Conservation (phyloP, 30 jellyfish, hydroid and myxozoan genomes). For the Sanderia malayensis region DNA sequence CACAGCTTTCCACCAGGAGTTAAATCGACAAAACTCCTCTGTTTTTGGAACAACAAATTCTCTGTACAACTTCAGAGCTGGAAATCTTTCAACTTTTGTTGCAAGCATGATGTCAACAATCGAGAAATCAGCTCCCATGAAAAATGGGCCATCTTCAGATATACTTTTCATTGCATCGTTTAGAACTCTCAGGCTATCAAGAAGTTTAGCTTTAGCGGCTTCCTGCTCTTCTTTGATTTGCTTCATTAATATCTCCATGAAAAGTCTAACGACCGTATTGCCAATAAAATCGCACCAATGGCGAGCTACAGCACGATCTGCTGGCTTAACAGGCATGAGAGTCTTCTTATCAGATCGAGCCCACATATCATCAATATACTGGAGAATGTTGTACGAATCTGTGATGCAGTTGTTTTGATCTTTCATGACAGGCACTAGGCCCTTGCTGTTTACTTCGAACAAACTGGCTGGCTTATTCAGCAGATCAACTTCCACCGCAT, state of each 20-base stretch:
- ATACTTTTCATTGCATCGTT: slow-evolving; percentile 38
- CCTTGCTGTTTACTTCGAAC: slow-evolving; percentile 56
- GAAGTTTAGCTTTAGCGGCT: slow-evolving; percentile 25
- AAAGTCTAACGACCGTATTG: slow-evolving; percentile 7
- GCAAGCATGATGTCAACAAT: slow-evolving; percentile 67
- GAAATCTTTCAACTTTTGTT: slow-evolving; percentile 53
- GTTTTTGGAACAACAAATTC: slow-evolving; percentile 49
- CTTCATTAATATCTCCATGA: slow-evolving; percentile 14
- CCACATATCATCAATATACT: slow-evolving; percentile 73
- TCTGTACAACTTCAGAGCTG: slow-evolving; percentile 43
- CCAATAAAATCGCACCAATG: slow-evolving; percentile 46
- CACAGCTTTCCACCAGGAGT: slow-evolving; percentile 60
- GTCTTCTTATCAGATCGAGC: slow-evolving; percentile 5
- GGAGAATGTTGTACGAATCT: slow-evolving; percentile 52
- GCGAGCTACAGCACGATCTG: slow-evolving; percentile 47
- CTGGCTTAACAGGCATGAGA: slow-evolving; percentile 44
- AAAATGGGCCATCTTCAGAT: slow-evolving; percentile 66
- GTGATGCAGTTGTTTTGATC: slow-evolving; percentile 46
- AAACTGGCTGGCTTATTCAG: slow-evolving; percentile 57
- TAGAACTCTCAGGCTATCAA: slow-evolving; percentile 13
- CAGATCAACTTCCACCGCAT: slow-evolving; percentile 45
- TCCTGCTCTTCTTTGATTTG: slow-evolving; percentile 31
- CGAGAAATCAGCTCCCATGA: slow-evolving; percentile 45
- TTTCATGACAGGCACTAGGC: slow-evolving; percentile 69
- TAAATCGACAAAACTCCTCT: slow-evolving; percentile 38